phyloP scores from a whole-genome alignment of 2,797 vertebrate species.

The Eremophila alpestris region DNA sequence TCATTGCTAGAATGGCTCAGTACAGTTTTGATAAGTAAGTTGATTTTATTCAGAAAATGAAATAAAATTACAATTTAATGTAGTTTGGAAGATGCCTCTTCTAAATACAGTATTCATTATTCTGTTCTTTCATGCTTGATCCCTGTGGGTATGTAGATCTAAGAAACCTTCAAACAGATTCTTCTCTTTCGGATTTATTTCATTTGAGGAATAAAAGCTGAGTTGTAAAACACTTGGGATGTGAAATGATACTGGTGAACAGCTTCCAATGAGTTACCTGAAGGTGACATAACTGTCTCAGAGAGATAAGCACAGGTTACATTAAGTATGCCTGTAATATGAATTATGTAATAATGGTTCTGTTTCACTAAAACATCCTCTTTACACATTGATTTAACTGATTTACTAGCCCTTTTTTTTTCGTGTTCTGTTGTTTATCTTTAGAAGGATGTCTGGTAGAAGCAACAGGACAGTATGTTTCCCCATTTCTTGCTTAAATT shows the following conservation, averaged over 20 bases:
- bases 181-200: not conserved
- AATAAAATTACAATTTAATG: not conserved
- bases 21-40: conserved; percentile 98
- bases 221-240: not conserved
- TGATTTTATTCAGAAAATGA: conserved; percentile 17
- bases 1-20: conserved; percentile 98
- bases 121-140: not conserved
- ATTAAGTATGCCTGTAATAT: not conserved
- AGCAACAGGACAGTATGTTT: not conserved
- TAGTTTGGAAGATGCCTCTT: not conserved
- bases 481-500: not conserved
- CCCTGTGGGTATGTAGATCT: not conserved
- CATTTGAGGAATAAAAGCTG: not conserved
- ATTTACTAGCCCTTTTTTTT: not conserved
- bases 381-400: not conserved
- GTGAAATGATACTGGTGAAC: not conserved
- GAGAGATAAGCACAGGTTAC: not conserved
- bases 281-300: not conserved
- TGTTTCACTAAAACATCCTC: not conserved
- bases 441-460: not conserved
- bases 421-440: not conserved
- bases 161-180: not conserved
- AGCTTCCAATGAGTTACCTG: not conserved
- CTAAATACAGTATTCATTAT: not conserved
- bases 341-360: not conserved